These are phyloP conservation scores for Prionailurus viverrinus DNA, from an alignment of 2,113 vertebrate genomes.

Conservation along the genomic window DNA sequence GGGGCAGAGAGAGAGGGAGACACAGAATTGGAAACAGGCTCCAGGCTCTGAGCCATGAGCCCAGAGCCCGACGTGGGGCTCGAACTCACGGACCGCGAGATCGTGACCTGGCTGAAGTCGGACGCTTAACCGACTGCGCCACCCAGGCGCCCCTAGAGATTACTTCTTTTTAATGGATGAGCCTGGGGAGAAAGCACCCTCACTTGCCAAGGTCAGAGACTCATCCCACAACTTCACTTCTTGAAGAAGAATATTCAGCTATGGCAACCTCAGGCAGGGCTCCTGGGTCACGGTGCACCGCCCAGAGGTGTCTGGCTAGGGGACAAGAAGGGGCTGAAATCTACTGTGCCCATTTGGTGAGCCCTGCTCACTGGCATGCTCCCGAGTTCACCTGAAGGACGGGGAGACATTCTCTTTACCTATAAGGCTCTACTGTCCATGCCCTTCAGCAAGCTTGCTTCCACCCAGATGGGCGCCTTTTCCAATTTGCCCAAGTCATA, in stretches of 20 bases:
- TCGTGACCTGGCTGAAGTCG: no score
- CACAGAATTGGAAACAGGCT: no score
- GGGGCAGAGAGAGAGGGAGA: no score
- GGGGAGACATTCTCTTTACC: not conserved
- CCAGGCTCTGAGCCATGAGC: no score
- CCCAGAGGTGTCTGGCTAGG: not conserved
- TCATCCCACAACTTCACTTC: not conserved
- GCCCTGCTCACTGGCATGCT: rapidly evolving
- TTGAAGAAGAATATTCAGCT: not conserved
- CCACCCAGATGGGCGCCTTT: not conserved
- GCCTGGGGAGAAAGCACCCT: not conserved
- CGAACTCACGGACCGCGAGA: no score
- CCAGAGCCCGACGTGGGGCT: no score
- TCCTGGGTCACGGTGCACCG: not conserved
- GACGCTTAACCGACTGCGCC: no score
- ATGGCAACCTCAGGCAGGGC: not conserved
- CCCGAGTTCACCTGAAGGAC: not conserved
- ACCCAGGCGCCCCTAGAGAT: no score
- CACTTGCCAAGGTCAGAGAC: not conserved
- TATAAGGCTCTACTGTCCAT: not conserved
- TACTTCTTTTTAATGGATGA: not conserved
- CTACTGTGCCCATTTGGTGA: not conserved
- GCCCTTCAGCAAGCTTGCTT: not conserved
- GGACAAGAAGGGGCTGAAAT: not conserved
- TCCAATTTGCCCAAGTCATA: not conserved